These are phyloP conservation scores for Glyptemys insculpta DNA, from an alignment of 2,797 vertebrate genomes.

Conservation along the genomic window DNA sequence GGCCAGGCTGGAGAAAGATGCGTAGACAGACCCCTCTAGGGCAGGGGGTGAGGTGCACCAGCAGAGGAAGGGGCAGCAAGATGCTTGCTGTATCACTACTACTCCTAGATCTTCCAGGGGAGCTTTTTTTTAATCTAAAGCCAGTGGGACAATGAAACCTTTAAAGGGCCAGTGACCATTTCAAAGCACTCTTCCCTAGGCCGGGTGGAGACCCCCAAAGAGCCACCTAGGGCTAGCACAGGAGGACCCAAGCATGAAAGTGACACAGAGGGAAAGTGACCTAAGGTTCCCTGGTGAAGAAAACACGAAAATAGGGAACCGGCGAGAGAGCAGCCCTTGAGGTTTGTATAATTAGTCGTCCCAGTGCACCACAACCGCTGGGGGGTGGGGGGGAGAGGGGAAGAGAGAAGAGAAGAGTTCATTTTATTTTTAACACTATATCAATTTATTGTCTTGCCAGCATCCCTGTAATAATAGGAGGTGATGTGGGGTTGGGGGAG, in stretches of 20 bases:
- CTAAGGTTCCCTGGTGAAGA: not conserved
- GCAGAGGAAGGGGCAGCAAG: too few species aligned
- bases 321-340: not conserved
- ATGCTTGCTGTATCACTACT: too few species aligned
- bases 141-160: not conserved
- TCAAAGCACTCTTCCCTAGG: not conserved
- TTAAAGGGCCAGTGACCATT: not conserved
- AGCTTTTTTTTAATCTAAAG: not conserved
- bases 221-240: not conserved
- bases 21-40: not conserved
- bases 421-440: not conserved
- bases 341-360: not conserved
- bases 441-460: not conserved
- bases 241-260: not conserved
- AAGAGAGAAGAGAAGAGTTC: too few species aligned
- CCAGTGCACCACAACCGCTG: not conserved
- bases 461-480: not conserved
- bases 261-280: not conserved
- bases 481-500: not conserved
- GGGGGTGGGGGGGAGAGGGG: too few species aligned
- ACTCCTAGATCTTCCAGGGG: not conserved
- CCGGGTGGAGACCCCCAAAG: not conserved
- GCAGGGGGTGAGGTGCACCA: not conserved
- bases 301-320: not conserved
- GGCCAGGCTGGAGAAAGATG: not conserved